Evolutionary conservation across 2,888 invertebrate genomes (phyloP), one percentile per base, ranked within the genome.

Genomic region (Drosophila birchii): DNA sequence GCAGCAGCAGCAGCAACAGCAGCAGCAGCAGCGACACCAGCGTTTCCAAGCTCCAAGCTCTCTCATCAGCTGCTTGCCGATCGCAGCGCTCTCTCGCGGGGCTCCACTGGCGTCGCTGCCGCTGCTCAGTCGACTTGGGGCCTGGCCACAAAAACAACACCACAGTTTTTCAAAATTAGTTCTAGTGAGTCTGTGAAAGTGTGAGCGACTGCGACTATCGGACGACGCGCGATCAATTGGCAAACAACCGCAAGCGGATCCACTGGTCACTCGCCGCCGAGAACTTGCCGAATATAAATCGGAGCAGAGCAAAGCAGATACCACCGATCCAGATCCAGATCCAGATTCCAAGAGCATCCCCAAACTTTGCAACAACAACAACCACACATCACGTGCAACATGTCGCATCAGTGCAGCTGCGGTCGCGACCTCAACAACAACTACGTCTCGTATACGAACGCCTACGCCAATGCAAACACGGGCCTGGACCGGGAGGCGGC

Each of bases 341-440:
- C n/a, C 16, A 44, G 14, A 60, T 20, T 23, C 51, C 29, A 29
- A 51, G 14, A 45, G 36, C 34, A 55, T 61, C 41, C 36, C 51
- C 51, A 23, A 36, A 32, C 16, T 23, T 23, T 11, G 23, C 9
- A 41, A 18, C 44, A 44, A 5, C 26, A 44, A 53, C 26, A 66
- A 20, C 47, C 38, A 23, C 38, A 23, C 34, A 44, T 32, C 54
- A 60, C 34, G 68, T 58, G 57, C 62, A 91, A 85, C 47, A 93
- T 93, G 93, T 92, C 93, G 75, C 92, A 93, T 90, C 93, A 93
- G 82, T 93, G 93, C 90, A 93, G 92, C 88, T 93, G 93, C 80
- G 92, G 93, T 81, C 93, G 93, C 79, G 93, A 93, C 89, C 90
- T 92, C 61, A 93, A 93, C 88, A 93, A 93, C 82, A 93, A 93